Base-by-base conservation (phyloP, 1,140 invertebrate genomes). In the honey bee (Apis mellifera) region DNA sequence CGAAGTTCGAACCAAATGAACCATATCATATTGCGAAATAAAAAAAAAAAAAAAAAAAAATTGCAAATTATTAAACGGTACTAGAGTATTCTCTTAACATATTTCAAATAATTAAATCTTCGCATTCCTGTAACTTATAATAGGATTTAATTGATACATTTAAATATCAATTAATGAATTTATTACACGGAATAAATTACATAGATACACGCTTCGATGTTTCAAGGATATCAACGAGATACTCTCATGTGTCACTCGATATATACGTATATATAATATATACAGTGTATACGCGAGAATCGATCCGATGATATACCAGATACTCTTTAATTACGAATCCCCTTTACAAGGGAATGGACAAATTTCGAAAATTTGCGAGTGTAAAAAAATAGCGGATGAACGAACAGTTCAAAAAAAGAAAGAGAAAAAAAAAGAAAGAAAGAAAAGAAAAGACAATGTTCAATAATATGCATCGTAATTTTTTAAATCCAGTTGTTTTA, bases 181-280 rank as follows among this genome's bases (percentile, higher is more conserved):
- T 57, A 79, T 79, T 79, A 66, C 62, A 8, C n/a, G 19, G 23
- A 17, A 66, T 42, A 60, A 9, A 52, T 72, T 66, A 54, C 81
- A 52, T 42, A 7, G 32, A n/a, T 42, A 42, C 5, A 42, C 32
- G 32, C 70, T 32, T 11, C 3, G 9, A 2, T 70, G 23, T 68
- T 32, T 64, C 82, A 83, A 83, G 76, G 77, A 42, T 32, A 82
- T 70, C 80, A 15, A 23, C 65, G 70, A 74, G 70, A 74, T 74
- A 81, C 74, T 55, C 21, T 11, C 32, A 23, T 12, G n/a, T 64
- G 69, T 79, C 55, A 23, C 7, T 66, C 19, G 17, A 57, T 13
- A n/a, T n/a, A n/a, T n/a, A n/a, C n/a, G n/a, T n/a, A 2, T 23
- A n/a, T 26, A 42, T 5, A 42, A 42, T 42, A 42, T 21, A 13